Conservation (phyloP, 2,888 invertebrate genomes). For the Serrognathus titanus region DNA sequence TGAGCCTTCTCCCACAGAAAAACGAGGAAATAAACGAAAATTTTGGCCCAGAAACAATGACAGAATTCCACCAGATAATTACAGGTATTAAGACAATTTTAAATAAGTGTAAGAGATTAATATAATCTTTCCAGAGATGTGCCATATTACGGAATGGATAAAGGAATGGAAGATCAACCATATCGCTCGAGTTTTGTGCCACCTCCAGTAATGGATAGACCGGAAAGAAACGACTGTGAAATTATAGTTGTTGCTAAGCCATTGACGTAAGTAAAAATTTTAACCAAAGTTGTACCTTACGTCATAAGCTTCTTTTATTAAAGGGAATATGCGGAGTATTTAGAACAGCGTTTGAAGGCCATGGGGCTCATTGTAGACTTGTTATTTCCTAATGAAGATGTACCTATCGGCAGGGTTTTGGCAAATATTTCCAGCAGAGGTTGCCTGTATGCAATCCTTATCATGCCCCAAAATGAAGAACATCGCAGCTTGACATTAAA, state of each 20-base stretch:
- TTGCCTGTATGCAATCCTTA: conserved; percentile 82
- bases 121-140: conserved; percentile 14
- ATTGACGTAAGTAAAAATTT: conserved; percentile 66
- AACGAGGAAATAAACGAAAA: conserved; percentile 16
- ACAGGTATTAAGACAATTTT: conserved; percentile 4
- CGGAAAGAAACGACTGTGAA: conserved; percentile 83
- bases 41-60: conserved; percentile 14
- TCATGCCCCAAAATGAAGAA: conserved; percentile 82
- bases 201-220: conserved; percentile 35
- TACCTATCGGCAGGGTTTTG: conserved; percentile 72
- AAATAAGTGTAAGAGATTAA: too few species aligned
- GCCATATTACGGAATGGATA: conserved; percentile 27
- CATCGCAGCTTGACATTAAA: conserved; percentile 85
- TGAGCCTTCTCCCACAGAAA: conserved; percentile 8
- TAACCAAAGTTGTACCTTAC: neutral
- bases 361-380: conserved; percentile 80
- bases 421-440: conserved; percentile 88
- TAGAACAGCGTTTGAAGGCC: conserved; percentile 76
- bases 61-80: conserved; percentile 11
- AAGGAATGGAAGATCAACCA: conserved; percentile 24
- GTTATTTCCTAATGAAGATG: conserved; percentile 88
- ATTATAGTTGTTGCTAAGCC: conserved; percentile 81
- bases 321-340: conserved; percentile 84
- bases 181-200: conserved; percentile 44
- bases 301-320: conserved; percentile 7